A percentile compares a stretch with the other conserved stretches of the same genome.
Evolutionary conservation across 1,140 invertebrate species (phyloP).

Genomic region (Sitodiplosis mosellana): DNA sequence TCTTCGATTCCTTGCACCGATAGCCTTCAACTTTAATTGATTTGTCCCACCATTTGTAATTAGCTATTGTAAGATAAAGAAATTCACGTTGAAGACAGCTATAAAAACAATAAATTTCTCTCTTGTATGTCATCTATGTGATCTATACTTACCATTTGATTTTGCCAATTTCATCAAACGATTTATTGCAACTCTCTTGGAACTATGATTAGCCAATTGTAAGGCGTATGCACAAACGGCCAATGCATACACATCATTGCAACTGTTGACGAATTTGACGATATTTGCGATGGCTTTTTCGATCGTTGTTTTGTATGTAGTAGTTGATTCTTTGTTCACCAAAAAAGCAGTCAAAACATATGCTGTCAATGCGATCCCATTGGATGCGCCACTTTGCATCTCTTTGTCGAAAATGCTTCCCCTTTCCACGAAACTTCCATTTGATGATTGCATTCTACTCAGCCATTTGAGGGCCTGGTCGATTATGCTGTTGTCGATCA

Average conservation of each 20-base stretch:
- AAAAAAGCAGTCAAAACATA: conserved; percentile 45
- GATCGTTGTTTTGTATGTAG: conserved; percentile 39
- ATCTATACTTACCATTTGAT: no score
- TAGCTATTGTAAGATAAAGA: no score
- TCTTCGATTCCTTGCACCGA: no score
- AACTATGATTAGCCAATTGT: no score
- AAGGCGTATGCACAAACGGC: conserved; percentile 29
- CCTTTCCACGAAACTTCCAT: conserved; percentile 69
- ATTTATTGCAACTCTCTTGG: no score
- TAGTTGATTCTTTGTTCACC: conserved; percentile 40
- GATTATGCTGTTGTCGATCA: conserved; percentile 57
- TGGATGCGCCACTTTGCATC: conserved; percentile 45
- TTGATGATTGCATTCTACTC: conserved; percentile 30
- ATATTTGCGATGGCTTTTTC: conserved; percentile 66
- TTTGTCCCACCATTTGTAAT: no score
- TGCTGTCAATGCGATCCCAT: conserved; percentile 16
- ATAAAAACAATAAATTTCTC: no score
- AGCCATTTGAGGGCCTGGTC: conserved; percentile 63
- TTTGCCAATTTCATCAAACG: no score
- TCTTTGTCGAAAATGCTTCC: conserved; percentile 58
- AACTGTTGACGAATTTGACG: conserved; percentile 44
- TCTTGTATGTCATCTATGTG: no score
- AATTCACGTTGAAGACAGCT: no score
- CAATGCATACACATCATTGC: conserved; percentile 58
- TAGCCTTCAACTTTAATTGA: no score